Base-by-base conservation (phyloP, 2,797 vertebrate genomes). In the Pitangus sulphuratus region DNA sequence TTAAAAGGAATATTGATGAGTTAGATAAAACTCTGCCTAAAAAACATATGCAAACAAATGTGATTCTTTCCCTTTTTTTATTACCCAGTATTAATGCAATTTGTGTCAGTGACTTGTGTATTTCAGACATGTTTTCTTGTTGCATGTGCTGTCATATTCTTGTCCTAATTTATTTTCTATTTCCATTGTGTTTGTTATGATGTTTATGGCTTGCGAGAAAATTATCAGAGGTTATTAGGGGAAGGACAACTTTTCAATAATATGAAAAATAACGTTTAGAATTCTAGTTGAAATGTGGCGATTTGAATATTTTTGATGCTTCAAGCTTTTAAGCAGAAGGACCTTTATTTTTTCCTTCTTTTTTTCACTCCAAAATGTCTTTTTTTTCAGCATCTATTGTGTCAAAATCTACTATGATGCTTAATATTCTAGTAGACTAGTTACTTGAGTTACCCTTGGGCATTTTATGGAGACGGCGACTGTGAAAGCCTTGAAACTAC, bases 351-450 rank as follows among this genome's bases (percentile, higher is more conserved):
- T 87, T 74, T 71, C 6, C 0, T 0, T 10, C 1, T 2, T 28
- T 15, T 40, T 60, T 60, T 60, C 12, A 17, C 11, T 5, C 1
- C 3, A 0, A 87, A 92, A 70, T 78, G 5, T 82, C 21, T 78
- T 81, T 93, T 94, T 89, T 75, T 51, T 50, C 47, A 81, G 12
- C 77, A 84, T 96, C 76, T 96, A 12, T 79, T 94, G 5, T 82
- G 84, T 78, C 5, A 15, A 82, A 95, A 26, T 81, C 42, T 82
- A 25, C 39, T 82, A 37, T 53, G 68, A 77, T 76, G 26, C 35
- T 97, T 96, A 96, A 78, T 94, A 94, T 95, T 96, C 50, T 48
- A 92, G 9, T 83, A 85, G 51, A 58, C 75, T 93, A 86, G 51
- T 94, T 94, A 69, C 35, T 96, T 44, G 78, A 5, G 91, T 95